Evolutionary conservation across 2,113 vertebrate species (phyloP), one percentile per base, ranked within the genome.

Genomic region (Phasianus colchicus): DNA sequence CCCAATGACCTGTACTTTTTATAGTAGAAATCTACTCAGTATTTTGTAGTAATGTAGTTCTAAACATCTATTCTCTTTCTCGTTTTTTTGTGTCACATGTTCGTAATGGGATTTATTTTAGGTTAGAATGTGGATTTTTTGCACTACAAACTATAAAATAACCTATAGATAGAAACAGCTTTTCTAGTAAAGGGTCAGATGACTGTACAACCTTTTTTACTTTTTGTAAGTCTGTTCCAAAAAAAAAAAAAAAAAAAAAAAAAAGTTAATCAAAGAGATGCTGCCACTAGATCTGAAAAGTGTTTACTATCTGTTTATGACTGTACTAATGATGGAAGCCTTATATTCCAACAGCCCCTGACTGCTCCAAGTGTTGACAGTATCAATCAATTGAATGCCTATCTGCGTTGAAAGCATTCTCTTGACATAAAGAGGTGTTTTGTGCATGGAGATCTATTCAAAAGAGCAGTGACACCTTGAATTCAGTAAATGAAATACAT

Each of bases 261-360:
- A 54, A 81, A 50, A 30, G 50, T 69, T 69, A 19, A 32, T 7
- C 10, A 36, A 47, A 64, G 2, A 4, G 8, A 74, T 83, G 61
- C 8, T 34, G 4, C 25, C 45, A 30, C 9, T 77, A 32, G 9
- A 66, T 36, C 30, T 21, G 29, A 48, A 77, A 70, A 74, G 0
- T 0, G 0, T 0, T 34, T 83, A 55, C 2, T 42, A 11, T 15
- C 29, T 83, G 3, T 18, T 45, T 40, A 61, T 13, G 2, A 3
- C 14, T 66, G 25, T 17, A 81, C 74, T 24, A 34, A 52, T 65
- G 82, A 54, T 13, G 3, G 11, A 86, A 10, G 27, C 84, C 48
- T 69, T 78, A 15, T 86, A 13, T 61, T 9, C 6, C 83, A 9
- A 70, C 22, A 78, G n/a, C 15, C 19, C 4, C 20, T 12, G 4